Conservation (phyloP, 2,888 invertebrate genomes). For the Ypsolopha scabrella region DNA sequence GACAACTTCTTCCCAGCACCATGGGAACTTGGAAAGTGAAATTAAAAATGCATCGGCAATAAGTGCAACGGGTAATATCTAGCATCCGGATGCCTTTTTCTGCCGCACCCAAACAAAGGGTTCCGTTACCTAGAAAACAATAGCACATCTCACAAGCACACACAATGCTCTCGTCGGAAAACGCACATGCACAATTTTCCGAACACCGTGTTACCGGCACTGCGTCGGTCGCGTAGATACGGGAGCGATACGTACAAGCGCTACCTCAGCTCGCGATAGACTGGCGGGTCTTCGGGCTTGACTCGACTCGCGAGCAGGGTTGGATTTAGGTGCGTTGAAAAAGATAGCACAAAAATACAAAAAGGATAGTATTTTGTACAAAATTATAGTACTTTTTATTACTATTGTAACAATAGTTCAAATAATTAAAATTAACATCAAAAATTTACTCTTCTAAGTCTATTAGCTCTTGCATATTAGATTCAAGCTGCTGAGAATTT, state of each 20-base stretch:
- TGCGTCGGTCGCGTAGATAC: conserved; percentile 64
- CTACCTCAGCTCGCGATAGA: conserved; percentile 65
- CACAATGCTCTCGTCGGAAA: conserved; percentile 66
- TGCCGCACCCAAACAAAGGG: conserved; percentile 27
- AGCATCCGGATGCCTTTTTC: conserved; percentile 51
- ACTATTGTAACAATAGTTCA: too few relatives aligned
- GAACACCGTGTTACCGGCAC: conserved; percentile 65
- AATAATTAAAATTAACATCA: too few relatives aligned
- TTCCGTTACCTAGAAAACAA: conserved; percentile 66
- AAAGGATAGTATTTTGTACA: too few relatives aligned
- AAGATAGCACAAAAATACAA: too few relatives aligned
- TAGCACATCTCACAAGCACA: conserved; percentile 69
- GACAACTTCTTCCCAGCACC: conserved; percentile 9
- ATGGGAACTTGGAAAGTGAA: conserved; percentile 43
- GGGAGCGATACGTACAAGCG: conserved; percentile 54
- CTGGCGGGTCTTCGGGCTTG: conserved; percentile 37
- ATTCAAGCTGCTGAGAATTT: too few relatives aligned
- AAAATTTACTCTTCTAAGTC: too few relatives aligned
- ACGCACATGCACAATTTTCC: conserved; percentile 71
- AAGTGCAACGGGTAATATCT: conserved; percentile 37
- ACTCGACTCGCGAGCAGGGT: conserved; percentile 34
- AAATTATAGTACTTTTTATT: too few relatives aligned
- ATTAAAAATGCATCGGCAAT: conserved; percentile 38
- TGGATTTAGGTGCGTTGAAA: too few relatives aligned
- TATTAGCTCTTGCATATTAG: too few relatives aligned